Conservation (phyloP, 2,888 invertebrate species). For the Acrocera orbiculus region DNA sequence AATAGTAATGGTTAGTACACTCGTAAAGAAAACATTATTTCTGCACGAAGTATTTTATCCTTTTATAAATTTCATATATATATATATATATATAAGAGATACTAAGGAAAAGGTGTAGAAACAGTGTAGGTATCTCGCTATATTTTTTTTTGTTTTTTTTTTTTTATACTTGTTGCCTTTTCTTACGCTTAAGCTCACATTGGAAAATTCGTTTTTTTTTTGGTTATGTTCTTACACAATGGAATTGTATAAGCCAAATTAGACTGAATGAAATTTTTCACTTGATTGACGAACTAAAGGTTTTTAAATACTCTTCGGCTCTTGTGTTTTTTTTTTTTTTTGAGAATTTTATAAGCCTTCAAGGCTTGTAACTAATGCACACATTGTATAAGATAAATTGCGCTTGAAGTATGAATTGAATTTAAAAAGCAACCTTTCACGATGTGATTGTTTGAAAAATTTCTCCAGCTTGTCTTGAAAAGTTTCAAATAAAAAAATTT, state of each 20-base stretch:
- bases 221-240: slow-evolving; percentile 2
- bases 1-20: neutral
- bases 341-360: neutral
- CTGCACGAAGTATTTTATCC: neutral
- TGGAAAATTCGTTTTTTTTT: slow-evolving; percentile 3
- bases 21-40: slow-evolving; percentile 1
- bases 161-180: neutral
- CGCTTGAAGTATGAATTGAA: slow-evolving; percentile 1
- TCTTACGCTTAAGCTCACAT: neutral
- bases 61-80: neutral
- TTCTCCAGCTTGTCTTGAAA: too few relatives aligned
- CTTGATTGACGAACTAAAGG: slow-evolving; percentile 3
- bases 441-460: too few relatives aligned
- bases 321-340: neutral
- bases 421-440: too few relatives aligned
- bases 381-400: neutral
- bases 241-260: neutral
- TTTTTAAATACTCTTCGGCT: slow-evolving; percentile 2
- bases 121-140: too few relatives aligned
- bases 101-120: slow-evolving; percentile 3
- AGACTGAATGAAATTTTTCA: slow-evolving; percentile 2
- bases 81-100: too few relatives aligned
- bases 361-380: neutral
- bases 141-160: slow-evolving; percentile 4
- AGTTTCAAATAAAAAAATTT: too few relatives aligned